Evolutionary conservation across 2,888 invertebrate species (phyloP), one percentile per base, ranked within the genome.

Genomic region (Lysandra bellargus): DNA sequence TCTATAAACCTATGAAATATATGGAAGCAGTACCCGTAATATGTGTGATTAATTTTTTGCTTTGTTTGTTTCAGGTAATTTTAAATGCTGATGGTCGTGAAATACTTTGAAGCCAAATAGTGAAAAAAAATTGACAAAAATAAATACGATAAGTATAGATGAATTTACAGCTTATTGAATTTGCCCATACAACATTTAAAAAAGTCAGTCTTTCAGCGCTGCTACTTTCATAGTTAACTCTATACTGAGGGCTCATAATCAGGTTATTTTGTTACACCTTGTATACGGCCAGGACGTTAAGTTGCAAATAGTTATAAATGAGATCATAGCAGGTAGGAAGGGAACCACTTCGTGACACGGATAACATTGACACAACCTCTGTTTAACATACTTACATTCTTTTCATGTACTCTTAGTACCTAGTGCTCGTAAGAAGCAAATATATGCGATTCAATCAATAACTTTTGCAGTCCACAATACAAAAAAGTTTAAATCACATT

Each of bases 341-440:
- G 72, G 44, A 79, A 80, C 80, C 57, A 80, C 80, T 57, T 80
- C 82, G 81, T 82, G 82, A 80, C 75, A 76, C 53, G 79, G 79
- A 80, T 80, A 81, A 78, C 80, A 81, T 82, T 81, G 79, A 82
- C 80, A 74, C 60, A 80, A 0, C 23, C 23, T 72, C 74, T 17
- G 57, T 77, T 57, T 77, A n/a, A 57, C 61, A 40, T 78, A 78
- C 9, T 57, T 6, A 60, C 77, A 77, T 49, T 53, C 33, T 77
- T 76, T 37, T n/a, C 9, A 78, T 60, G 69, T 69, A 33, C 14
- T 69, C 4, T 30, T 12, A 17, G 14, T 17, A 69, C 2, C 14
- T 69, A 69, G 4, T 37, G 4, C 12, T 17, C 3, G 37, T 69
- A 9, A 1, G 61, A 61, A 61, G 61, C 23, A 61, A 2, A 37